These are phyloP conservation scores for Eupithecia exiguata DNA, from an alignment of 2,888 invertebrate genomes.

Conservation along the genomic window DNA sequence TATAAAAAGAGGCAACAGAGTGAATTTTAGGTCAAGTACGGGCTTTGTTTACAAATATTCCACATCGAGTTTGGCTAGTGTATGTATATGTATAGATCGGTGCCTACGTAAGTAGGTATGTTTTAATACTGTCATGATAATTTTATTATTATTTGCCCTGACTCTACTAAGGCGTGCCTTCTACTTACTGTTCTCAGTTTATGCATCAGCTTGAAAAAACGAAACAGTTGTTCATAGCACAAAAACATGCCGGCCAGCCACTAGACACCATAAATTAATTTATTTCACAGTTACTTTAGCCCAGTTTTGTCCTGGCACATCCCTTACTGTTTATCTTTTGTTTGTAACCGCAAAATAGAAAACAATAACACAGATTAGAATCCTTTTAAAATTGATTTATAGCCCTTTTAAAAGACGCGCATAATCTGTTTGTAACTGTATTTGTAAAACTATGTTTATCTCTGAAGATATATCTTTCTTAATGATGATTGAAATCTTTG, in stretches of 20 bases:
- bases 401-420: conserved; percentile 39
- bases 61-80: no score
- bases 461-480: no score
- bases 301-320: conserved; percentile 57
- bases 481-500: neutral
- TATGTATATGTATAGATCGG: no score
- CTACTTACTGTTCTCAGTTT: neutral
- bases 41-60: no score
- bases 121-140: no score
- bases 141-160: neutral
- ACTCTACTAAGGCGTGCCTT: neutral
- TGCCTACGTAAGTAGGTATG: no score
- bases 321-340: conserved; percentile 45
- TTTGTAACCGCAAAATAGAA: conserved; percentile 54
- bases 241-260: conserved; percentile 22
- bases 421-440: conserved; percentile 40
- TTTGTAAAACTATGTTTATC: conserved; percentile 36
- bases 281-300: conserved; percentile 57
- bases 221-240: conserved; percentile 38
- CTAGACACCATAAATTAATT: conserved; percentile 60
- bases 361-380: conserved; percentile 67
- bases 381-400: conserved; percentile 71
- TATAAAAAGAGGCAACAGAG: no score
- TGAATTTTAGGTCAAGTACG: no score
- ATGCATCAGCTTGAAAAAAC: neutral